phyloP scores from a whole-genome alignment of 2,797 vertebrate genomes.

The Molossus alvarezi region DNA sequence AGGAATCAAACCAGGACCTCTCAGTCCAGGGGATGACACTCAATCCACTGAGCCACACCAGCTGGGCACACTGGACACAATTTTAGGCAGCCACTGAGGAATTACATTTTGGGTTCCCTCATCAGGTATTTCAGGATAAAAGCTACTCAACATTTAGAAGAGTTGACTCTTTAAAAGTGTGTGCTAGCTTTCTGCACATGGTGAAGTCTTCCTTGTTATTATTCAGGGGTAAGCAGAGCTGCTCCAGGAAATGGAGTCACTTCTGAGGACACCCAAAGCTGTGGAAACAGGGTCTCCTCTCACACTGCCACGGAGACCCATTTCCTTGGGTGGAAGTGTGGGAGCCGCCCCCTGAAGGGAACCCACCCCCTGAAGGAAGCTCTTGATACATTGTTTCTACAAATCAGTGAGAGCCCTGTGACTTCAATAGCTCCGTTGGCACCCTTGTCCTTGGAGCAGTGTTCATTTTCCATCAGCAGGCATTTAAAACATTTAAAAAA shows the following conservation, averaged over 20 bases:
- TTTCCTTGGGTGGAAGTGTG: background rate
- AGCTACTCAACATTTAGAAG: slow-evolving; percentile 2
- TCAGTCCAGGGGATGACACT: too few species aligned
- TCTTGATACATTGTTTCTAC: background rate
- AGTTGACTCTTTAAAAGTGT: background rate
- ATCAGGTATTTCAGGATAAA: background rate
- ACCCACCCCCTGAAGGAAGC: background rate
- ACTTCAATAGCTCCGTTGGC: slow-evolving; percentile 22
- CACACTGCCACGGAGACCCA: fast-evolving
- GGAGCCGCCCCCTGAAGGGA: background rate
- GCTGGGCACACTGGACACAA: background rate
- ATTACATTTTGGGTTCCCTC: background rate
- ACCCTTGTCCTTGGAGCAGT: slow-evolving; percentile 48
- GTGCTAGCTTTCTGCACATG: background rate
- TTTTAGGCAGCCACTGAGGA: background rate
- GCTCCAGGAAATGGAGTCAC: background rate
- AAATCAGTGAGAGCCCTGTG: slow-evolving; percentile 9
- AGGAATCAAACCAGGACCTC: too few species aligned
- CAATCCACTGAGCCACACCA: too few species aligned
- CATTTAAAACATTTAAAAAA: background rate
- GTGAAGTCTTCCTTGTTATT: background rate
- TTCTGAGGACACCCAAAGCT: background rate
- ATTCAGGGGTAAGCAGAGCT: background rate
- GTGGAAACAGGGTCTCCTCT: background rate
- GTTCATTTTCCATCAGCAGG: slow-evolving; percentile 61